Conservation (phyloP, 35 echinoderm and acorn worm species). For the Ophioderma brevispina region DNA sequence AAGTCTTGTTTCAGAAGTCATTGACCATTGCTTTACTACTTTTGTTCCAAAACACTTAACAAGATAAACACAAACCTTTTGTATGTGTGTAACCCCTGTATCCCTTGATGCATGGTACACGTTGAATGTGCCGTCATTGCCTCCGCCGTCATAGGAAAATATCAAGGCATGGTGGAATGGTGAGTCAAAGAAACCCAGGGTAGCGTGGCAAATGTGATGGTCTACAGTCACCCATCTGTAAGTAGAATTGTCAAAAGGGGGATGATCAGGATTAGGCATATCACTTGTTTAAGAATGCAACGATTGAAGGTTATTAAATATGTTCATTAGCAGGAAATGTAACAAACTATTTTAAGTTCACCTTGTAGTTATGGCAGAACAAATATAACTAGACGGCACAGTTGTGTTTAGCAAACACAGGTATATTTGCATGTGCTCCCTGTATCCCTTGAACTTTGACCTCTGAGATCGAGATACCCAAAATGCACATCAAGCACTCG, state of each 20-base stretch:
- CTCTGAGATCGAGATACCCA: no score
- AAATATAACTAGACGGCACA: no score
- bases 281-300: not conserved
- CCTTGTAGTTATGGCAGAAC: not conserved
- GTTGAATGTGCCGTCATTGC: conserved; percentile 46
- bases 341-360: not conserved
- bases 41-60: no score
- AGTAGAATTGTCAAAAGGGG: not conserved
- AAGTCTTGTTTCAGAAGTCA: no score
- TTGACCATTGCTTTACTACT: no score
- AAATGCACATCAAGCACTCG: no score
- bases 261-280: not conserved
- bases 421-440: no score
- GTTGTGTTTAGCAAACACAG: no score
- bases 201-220: conserved; percentile 42
- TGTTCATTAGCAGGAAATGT: not conserved
- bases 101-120: conserved; percentile 9
- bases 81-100: no score
- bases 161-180: conserved; percentile 35
- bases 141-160: conserved; percentile 43
- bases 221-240: conserved; percentile 39
- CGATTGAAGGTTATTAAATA: not conserved
- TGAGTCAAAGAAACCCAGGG: conserved; percentile 39
- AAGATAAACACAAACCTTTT: no score
- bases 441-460: no score